Conservation (phyloP, 2,113 vertebrate genomes). For the Hippolais icterina region DNA sequence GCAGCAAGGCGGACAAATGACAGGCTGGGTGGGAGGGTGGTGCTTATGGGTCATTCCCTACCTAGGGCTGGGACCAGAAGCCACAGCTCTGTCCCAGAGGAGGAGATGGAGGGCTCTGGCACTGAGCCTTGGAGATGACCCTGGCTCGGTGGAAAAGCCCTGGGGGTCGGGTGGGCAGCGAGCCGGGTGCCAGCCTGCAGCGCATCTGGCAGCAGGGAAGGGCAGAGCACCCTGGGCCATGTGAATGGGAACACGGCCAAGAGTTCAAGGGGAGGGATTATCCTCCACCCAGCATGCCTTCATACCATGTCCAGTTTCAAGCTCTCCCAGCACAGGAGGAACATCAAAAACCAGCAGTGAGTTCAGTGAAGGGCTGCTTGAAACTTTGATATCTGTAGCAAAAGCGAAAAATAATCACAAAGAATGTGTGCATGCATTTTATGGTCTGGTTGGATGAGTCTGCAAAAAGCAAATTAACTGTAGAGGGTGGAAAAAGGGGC, state of each 20-base stretch:
- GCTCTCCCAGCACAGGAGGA: background rate
- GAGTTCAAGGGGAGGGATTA: background rate
- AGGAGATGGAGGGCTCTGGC: background rate
- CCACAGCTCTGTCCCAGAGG: background rate
- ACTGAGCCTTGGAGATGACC: accelerated
- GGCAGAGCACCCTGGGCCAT: background rate
- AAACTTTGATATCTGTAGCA: background rate
- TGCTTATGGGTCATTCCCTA: background rate
- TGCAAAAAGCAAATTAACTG: background rate
- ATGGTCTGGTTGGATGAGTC: background rate
- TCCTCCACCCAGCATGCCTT: background rate
- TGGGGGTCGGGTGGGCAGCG: accelerated
- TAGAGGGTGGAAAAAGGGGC: accelerated
- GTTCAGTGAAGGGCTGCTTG: background rate
- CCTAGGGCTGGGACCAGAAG: background rate
- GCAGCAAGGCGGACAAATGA: background rate
- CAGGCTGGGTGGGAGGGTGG: background rate
- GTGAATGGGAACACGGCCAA: accelerated
- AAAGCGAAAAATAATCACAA: background rate
- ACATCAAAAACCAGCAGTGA: background rate
- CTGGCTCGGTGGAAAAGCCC: background rate
- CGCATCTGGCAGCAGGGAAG: background rate
- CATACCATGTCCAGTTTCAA: accelerated
- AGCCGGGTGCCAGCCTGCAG: background rate
- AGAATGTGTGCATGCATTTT: background rate